Conservation (phyloP, 2,113 vertebrate species). For the Silurus asotus region DNA sequence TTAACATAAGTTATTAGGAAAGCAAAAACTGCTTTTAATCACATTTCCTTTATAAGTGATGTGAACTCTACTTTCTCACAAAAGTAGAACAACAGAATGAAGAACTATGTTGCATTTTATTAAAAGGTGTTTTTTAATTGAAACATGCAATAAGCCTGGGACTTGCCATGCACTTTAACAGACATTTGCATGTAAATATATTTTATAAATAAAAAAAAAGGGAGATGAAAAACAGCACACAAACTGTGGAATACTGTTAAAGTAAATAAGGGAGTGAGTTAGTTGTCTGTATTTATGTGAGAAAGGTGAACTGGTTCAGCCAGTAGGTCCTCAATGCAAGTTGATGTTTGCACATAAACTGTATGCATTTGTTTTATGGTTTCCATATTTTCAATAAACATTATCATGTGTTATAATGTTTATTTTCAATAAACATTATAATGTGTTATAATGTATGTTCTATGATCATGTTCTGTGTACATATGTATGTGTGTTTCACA, state of each 20-base stretch:
- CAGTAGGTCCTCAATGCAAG: background rate
- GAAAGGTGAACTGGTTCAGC: conserved; percentile 21
- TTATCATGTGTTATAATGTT: background rate
- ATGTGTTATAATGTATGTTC: background rate
- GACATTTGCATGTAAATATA: background rate
- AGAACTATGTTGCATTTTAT: background rate
- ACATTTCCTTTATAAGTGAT: background rate
- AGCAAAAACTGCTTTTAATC: background rate
- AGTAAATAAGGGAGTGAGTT: conserved; percentile 2
- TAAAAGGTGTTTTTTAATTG: background rate
- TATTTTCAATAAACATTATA: background rate
- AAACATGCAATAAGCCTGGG: background rate
- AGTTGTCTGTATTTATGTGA: background rate
- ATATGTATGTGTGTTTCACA: background rate
- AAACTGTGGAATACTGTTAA: background rate
- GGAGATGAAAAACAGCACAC: background rate
- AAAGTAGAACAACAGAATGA: background rate
- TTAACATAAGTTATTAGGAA: background rate
- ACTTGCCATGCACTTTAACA: background rate
- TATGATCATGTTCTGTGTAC: background rate
- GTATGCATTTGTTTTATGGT: background rate
- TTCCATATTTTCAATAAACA: background rate
- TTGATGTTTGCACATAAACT: conserved; percentile 17
- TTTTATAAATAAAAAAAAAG: background rate
- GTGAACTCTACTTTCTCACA: background rate